phyloP scores from a whole-genome alignment of 2,888 invertebrate species.

The Bombylius major region DNA sequence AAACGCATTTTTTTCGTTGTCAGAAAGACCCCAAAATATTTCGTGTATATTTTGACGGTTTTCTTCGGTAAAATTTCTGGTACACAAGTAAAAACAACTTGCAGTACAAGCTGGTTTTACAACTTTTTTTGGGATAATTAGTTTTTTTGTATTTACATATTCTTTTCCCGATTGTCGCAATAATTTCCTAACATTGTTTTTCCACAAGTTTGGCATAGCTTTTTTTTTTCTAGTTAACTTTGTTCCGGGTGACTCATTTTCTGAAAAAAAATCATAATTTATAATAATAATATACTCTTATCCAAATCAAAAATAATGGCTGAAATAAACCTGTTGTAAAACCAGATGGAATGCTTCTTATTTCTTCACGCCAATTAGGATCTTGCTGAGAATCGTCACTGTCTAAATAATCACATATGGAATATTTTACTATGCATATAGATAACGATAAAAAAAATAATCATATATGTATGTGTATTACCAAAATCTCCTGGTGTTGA shows the following conservation, averaged over 20 bases:
- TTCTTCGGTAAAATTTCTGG: slow-evolving; percentile 1
- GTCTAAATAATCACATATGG: no score
- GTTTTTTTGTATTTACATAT: slow-evolving; percentile 4
- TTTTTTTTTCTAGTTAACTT: slow-evolving; percentile 7
- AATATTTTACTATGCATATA: no score
- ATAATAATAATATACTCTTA: no score
- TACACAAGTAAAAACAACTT: slow-evolving; percentile 4
- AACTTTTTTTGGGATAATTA: slow-evolving; percentile 1
- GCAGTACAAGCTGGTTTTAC: slow-evolving; percentile 4
- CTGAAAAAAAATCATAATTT: no score
- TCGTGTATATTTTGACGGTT: slow-evolving; percentile 4
- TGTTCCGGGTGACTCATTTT: slow-evolving; percentile 3
- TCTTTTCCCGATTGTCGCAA: slow-evolving; percentile 5
- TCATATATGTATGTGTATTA: no score
- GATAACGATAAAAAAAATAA: no score
- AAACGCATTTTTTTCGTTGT: slow-evolving; percentile 1
- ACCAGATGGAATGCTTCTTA: no score
- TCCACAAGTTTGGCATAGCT: slow-evolving; percentile 1
- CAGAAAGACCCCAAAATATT: slow-evolving; percentile 5
- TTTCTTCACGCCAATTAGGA: no score
- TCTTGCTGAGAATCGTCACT: no score
- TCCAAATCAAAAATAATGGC: no score
- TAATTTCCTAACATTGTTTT: slow-evolving; percentile 3
- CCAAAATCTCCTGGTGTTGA: no score
- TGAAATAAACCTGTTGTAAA: no score